Evolutionary conservation across 1,140 invertebrate genomes (phyloP).

Genomic region (Pachyrhynchus sulphureomaculatus): DNA sequence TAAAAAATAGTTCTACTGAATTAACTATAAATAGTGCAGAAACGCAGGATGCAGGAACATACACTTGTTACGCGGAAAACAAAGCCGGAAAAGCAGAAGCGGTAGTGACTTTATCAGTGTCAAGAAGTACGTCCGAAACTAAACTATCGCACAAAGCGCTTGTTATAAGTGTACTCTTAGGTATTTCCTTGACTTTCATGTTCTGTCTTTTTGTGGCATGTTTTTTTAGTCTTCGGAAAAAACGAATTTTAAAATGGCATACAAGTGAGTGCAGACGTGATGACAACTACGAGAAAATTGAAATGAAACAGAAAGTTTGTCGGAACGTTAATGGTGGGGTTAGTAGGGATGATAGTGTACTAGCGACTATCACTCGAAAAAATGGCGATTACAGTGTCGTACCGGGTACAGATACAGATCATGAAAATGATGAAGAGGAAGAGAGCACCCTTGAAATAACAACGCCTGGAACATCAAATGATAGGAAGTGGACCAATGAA

Average conservation of each 20-base stretch:
- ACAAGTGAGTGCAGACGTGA: conserved; percentile 52
- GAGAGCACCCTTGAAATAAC: conserved; percentile 49
- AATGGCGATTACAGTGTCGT: conserved; percentile 70
- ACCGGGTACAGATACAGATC: conserved; percentile 61
- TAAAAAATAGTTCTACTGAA: conserved; percentile 60
- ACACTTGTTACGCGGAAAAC: conserved; percentile 75
- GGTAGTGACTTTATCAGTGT: conserved; percentile 68
- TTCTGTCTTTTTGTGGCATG: conserved; percentile 63
- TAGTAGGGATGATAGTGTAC: conserved; percentile 43
- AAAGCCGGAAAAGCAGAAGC: conserved; percentile 71
- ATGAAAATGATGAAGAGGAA: conserved; percentile 57
- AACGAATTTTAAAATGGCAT: conserved; percentile 42
- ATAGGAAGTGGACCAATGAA: conserved; percentile 21
- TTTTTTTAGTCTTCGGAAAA: conserved; percentile 57
- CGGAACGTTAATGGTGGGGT: conserved; percentile 45
- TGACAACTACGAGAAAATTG: conserved; percentile 74
- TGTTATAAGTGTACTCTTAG: conserved; percentile 60
- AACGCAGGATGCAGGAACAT: conserved; percentile 69
- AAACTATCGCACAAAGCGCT: conserved; percentile 57
- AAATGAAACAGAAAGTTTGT: conserved; percentile 60
- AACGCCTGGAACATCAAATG: conserved; percentile 34
- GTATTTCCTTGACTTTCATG: conserved; percentile 57
- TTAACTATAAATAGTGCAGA: conserved; percentile 71
- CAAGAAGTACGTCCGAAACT: conserved; percentile 53
- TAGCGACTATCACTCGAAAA: conserved; percentile 52